Conservation (phyloP, 2,888 invertebrate genomes). For the Perdita meconis region DNA sequence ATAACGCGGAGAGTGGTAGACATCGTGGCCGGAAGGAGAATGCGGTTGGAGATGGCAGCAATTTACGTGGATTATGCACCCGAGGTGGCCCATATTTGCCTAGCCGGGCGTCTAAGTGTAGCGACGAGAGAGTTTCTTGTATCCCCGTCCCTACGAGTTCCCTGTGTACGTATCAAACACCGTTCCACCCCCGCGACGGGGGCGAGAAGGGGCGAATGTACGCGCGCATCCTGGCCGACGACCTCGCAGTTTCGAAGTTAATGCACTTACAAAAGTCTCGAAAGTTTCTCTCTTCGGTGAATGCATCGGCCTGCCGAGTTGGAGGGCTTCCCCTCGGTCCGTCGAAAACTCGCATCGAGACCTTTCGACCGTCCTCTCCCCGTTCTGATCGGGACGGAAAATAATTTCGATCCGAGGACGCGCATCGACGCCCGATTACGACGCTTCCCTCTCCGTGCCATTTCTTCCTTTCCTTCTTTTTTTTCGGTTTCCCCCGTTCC, state of each 20-base stretch:
- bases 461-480: background rate
- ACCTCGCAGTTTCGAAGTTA: conserved; percentile 48
- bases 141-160: background rate
- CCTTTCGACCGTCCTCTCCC: conserved; percentile 22
- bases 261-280: conserved; percentile 67
- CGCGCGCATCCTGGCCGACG: conserved; percentile 22
- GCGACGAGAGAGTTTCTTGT: conserved; percentile 25
- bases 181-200: background rate
- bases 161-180: conserved; percentile 6
- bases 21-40: conserved; percentile 17
- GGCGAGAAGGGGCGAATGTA: background rate
- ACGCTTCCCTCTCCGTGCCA: too few relatives aligned
- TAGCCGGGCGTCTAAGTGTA: conserved; percentile 15
- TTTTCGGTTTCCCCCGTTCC: background rate
- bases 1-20: background rate
- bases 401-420: conserved; percentile 27
- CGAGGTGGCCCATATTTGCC: conserved; percentile 45
- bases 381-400: conserved; percentile 32
- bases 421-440: background rate
- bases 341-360: conserved; percentile 21
- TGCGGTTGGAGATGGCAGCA: conserved; percentile 51
- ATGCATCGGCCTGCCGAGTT: conserved; percentile 19
- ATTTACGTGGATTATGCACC: conserved; percentile 62
- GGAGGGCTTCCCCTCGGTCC: conserved; percentile 37
- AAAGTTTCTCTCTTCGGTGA: conserved; percentile 42